Evolutionary conservation across 2,888 invertebrate genomes (phyloP), one percentile per base, ranked within the genome.

Genomic region (Fabriciana adippe): DNA sequence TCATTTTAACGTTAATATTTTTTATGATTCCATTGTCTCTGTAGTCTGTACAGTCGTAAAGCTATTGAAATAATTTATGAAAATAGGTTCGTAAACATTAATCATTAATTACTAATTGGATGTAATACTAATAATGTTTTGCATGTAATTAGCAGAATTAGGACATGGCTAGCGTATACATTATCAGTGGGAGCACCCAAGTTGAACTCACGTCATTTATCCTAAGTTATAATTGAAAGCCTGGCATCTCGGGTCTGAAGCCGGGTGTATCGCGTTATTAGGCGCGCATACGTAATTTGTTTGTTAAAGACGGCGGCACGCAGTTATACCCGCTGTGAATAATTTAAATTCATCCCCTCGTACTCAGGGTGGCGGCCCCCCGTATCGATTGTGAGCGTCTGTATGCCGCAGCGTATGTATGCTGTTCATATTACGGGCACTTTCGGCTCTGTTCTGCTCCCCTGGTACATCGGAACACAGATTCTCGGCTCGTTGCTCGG

Each of bases 211-310:
- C 85, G 86, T 84, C 85, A 85, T 84, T 88, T 85, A 88, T 87
- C 84, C 84, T 81, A 86, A 88, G 81, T 90, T 91, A 88, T 90
- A 91, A 91, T 91, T 91, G 90, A 90, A 90, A 86, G 87, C 87
- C 85, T 85, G 82, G 81, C 83, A 75, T 74, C 73, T 67, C 71
- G 68, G 84, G 87, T 82, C 84, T 86, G 85, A 87, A 90, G 87
- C 84, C 81, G 80, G 81, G 81, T 86, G 87, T 90, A 89, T 88
- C 88, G 85, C 84, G 87, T 90, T 90, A 91, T 90, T 90, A 89
- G 89, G 87, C 84, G 86, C 85, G 92, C 91, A 90, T 90, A 91
- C 86, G 86, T 92, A 92, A 92, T 92, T 90, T 92, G 92, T 92
- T 92, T 92, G 90, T 90, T 90, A 89, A 91, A 92, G 92, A 90